Evolutionary conservation across 2,888 invertebrate genomes (phyloP).

Genomic region (Brassicogethes aeneus): DNA sequence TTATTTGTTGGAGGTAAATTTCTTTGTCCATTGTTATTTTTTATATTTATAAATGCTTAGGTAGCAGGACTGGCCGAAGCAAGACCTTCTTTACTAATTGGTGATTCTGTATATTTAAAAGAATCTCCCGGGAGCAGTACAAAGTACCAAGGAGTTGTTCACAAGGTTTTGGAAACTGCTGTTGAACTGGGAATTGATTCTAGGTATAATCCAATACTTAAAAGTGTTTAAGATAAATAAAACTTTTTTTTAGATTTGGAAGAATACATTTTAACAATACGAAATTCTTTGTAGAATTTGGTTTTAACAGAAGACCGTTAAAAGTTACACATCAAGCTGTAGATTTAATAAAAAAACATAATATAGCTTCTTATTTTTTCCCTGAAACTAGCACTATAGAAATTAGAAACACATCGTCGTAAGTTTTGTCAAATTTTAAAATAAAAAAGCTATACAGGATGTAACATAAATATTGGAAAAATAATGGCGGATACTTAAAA

Average conservation of each 20-base stretch:
- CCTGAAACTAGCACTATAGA: constrained; percentile 12
- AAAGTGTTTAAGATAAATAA: not conserved
- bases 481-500: too few species aligned
- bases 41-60: too few species aligned
- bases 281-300: constrained; percentile 28
- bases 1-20: not conserved
- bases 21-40: not conserved
- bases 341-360: constrained; percentile 18
- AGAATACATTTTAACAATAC: constrained; percentile 10
- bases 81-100: constrained; percentile 31
- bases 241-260: constrained; percentile 13
- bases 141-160: constrained; percentile 30
- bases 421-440: too few species aligned
- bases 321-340: constrained; percentile 31
- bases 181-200: constrained; percentile 26
- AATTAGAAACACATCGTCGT: not conserved
- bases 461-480: too few species aligned
- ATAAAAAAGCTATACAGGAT: too few species aligned
- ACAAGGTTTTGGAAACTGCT: constrained; percentile 20
- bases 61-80: constrained; percentile 35
- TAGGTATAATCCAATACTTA: constrained; percentile 22
- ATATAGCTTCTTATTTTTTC: constrained; percentile 24
- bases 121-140: constrained; percentile 9
- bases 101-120: constrained; percentile 29
- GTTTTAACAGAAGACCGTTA: constrained; percentile 27